phyloP scores from a whole-genome alignment of 2,113 vertebrate species.

The Pipa parva region DNA sequence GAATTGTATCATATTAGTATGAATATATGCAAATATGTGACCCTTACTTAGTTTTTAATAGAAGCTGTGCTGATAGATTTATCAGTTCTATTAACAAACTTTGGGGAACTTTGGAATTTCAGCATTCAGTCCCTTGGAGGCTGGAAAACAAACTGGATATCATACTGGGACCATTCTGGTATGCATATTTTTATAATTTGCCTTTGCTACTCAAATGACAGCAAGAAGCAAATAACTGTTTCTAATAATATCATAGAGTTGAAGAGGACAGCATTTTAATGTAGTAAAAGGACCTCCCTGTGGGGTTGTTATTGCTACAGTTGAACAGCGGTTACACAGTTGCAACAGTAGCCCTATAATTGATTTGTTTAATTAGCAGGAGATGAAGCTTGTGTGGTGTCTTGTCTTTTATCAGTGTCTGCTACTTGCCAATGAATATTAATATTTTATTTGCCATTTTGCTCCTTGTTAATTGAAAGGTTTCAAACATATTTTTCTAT shows the following conservation, averaged over 20 bases:
- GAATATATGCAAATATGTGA: constrained; percentile 96
- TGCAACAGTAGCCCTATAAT: constrained; percentile 93
- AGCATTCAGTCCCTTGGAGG: constrained; percentile 87
- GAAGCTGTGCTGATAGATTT: constrained; percentile 88
- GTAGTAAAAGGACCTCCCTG: constrained; percentile 82
- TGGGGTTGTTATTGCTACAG: constrained; percentile 87
- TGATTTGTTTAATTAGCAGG: constrained; percentile 99
- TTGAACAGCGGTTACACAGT: constrained; percentile 94
- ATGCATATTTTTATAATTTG: constrained; percentile 95
- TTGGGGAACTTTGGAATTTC: constrained; percentile 95
- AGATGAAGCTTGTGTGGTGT: constrained; percentile 80
- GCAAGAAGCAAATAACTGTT: constrained; percentile 96
- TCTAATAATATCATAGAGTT: constrained; percentile 96
- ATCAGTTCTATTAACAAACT: constrained; percentile 93
- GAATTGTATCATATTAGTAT: constrained; percentile 89
- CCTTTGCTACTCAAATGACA: constrained; percentile 92
- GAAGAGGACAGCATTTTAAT: constrained; percentile 93
- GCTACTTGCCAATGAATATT: constrained; percentile 61
- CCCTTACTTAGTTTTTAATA: constrained; percentile 95
- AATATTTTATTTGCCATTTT: constrained; percentile 63
- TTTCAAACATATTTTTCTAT: not conserved
- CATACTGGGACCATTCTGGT: constrained; percentile 90
- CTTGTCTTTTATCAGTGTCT: constrained; percentile 75
- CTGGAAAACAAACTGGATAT: constrained; percentile 85
- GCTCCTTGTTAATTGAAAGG: constrained; percentile 9